Percentiles rank a stretch among this genome's conserved stretches.
phyloP scores from a whole-genome alignment of 2,888 invertebrate species.

The Aphodius granarius region DNA sequence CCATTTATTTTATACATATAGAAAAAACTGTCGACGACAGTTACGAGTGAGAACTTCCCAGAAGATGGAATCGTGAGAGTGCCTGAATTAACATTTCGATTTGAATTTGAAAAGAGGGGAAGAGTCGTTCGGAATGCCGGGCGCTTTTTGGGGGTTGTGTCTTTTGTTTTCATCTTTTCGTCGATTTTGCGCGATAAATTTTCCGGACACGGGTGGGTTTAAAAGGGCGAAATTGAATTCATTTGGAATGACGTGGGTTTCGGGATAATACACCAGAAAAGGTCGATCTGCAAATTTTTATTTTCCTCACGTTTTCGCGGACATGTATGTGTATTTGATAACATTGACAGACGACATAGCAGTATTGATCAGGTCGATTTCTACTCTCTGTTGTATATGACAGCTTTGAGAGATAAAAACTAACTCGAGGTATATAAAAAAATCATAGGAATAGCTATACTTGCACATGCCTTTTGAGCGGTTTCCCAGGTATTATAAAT shows the following conservation, averaged over 20 bases:
- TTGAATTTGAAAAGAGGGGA: neutral
- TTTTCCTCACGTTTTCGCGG: neutral
- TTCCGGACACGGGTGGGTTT: neutral
- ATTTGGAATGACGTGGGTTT: neutral
- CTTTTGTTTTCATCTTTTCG: neutral
- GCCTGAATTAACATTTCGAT: conserved; percentile 3
- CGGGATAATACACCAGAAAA: neutral
- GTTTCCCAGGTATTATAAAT: too few relatives aligned
- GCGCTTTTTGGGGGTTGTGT: neutral
- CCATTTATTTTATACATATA: neutral
- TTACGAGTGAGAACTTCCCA: neutral
- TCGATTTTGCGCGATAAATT: neutral
- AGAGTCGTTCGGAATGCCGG: neutral
- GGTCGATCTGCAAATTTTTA: neutral
- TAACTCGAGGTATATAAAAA: too few relatives aligned
- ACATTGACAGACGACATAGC: too few relatives aligned
- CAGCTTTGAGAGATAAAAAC: too few relatives aligned
- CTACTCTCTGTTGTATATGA: too few relatives aligned
- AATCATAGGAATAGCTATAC: too few relatives aligned
- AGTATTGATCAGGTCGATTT: too few relatives aligned
- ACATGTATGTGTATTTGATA: neutral
- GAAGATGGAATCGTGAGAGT: neutral
- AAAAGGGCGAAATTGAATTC: neutral
- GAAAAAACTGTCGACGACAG: neutral
- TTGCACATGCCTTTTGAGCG: too few relatives aligned